Evolutionary conservation across 2,888 invertebrate species (phyloP).

Genomic region (Arctia plantaginis): DNA sequence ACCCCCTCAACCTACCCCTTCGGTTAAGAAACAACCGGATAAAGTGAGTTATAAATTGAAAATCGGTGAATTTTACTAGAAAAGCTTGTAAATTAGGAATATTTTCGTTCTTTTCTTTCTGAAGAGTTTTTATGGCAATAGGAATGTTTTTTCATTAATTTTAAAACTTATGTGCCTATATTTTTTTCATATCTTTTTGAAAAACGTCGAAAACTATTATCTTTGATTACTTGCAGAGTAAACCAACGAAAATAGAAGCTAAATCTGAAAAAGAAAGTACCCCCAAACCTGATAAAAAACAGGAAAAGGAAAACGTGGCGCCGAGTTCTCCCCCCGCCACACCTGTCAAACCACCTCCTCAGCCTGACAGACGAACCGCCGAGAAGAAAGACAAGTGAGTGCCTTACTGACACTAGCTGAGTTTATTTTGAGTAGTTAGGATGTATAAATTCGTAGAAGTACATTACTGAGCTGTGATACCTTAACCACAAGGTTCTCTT

Average conservation of each 20-base stretch:
- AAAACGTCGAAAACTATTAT: background rate
- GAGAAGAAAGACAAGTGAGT: slow-evolving; percentile 81
- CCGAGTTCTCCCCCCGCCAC: slow-evolving; percentile 75
- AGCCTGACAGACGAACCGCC: slow-evolving; percentile 57
- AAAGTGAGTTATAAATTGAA: slow-evolving; percentile 62
- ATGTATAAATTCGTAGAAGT: background rate
- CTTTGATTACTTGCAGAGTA: slow-evolving; percentile 58
- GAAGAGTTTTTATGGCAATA: background rate
- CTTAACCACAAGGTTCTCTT: background rate
- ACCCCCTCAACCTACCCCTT: slow-evolving; percentile 62
- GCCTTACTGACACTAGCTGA: background rate
- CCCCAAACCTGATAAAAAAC: slow-evolving; percentile 77
- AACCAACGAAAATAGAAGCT: slow-evolving; percentile 70
- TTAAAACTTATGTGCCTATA: no score
- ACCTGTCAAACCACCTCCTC: slow-evolving; percentile 59
- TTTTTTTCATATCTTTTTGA: no score
- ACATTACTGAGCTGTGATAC: background rate
- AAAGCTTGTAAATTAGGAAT: background rate
- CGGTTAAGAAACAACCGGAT: slow-evolving; percentile 75
- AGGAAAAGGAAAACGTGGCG: slow-evolving; percentile 83
- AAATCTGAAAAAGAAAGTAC: slow-evolving; percentile 73
- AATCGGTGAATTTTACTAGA: background rate
- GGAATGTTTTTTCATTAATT: no score
- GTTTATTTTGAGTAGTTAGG: background rate
- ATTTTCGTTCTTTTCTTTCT: background rate